phyloP scores from a whole-genome alignment of 2,113 vertebrate genomes.

The Globicephala melas region DNA sequence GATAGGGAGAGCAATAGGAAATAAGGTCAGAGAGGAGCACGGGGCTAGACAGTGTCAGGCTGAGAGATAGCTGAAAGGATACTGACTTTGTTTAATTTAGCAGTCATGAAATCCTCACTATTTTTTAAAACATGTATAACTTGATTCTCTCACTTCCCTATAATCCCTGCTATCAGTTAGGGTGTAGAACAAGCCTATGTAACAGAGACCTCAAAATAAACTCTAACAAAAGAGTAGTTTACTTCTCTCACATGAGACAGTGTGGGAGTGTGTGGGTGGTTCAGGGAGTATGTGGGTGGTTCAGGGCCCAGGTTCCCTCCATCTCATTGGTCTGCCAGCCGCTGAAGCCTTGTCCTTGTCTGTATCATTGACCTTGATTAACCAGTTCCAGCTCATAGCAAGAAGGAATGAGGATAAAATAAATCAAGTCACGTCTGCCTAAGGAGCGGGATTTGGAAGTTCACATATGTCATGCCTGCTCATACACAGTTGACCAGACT shows the following conservation, averaged over 20 bases:
- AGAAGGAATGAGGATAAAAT: background rate
- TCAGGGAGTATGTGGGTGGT: too few species aligned
- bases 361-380: background rate
- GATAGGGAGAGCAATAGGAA: background rate
- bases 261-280: background rate
- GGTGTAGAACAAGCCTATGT: background rate
- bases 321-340: background rate
- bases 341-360: background rate
- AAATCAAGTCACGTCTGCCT: background rate
- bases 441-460: background rate
- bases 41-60: rapidly evolving
- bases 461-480: background rate
- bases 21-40: background rate
- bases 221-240: too few species aligned
- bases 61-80: background rate
- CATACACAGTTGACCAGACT: rapidly evolving
- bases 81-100: background rate
- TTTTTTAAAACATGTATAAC: background rate
- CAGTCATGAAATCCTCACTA: background rate
- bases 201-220: background rate
- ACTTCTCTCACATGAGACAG: background rate
- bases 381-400: background rate
- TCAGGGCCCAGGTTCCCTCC: background rate
- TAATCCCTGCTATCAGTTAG: background rate
- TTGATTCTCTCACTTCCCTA: background rate